These are phyloP conservation scores for Spheniscus mendiculus DNA, from an alignment of 2,113 vertebrate genomes.

Conservation along the genomic window DNA sequence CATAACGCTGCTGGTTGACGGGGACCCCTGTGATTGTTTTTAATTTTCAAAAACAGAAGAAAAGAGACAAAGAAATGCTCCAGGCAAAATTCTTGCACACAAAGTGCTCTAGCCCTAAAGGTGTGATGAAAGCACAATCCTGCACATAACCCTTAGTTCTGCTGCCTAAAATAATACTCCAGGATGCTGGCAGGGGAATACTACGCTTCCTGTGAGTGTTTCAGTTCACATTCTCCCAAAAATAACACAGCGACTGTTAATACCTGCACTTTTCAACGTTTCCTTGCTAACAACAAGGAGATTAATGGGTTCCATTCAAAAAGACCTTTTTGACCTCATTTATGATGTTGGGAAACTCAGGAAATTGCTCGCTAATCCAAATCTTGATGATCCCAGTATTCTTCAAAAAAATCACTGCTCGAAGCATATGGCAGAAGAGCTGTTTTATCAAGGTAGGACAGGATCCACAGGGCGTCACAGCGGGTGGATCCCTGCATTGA, in stretches of 20 bases:
- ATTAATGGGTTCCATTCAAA: constrained; percentile 78
- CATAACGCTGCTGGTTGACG: accelerated
- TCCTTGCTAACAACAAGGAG: constrained; percentile 75
- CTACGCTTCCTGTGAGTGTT: constrained; percentile 79
- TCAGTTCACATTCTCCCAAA: constrained; percentile 79
- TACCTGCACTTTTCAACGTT: constrained; percentile 78
- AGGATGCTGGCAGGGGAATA: constrained; percentile 80
- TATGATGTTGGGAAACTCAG: constrained; percentile 75
- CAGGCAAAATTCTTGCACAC: constrained; percentile 56
- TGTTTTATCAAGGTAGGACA: not conserved
- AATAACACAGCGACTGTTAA: constrained; percentile 81
- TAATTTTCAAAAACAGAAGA: not conserved
- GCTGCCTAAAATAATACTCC: constrained; percentile 83
- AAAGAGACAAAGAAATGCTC: constrained; percentile 16
- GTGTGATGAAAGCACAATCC: constrained; percentile 77
- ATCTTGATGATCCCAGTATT: constrained; percentile 66
- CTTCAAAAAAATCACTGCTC: not conserved
- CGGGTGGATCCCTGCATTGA: not conserved
- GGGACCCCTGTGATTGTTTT: not conserved
- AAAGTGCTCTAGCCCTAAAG: constrained; percentile 69
- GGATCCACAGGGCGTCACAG: not conserved
- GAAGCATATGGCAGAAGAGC: not conserved
- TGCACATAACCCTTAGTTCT: constrained; percentile 74
- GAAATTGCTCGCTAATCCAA: constrained; percentile 76
- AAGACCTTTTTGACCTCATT: constrained; percentile 76